phyloP scores from a whole-genome alignment of 2,113 vertebrate species.

The Trinectes maculatus region DNA sequence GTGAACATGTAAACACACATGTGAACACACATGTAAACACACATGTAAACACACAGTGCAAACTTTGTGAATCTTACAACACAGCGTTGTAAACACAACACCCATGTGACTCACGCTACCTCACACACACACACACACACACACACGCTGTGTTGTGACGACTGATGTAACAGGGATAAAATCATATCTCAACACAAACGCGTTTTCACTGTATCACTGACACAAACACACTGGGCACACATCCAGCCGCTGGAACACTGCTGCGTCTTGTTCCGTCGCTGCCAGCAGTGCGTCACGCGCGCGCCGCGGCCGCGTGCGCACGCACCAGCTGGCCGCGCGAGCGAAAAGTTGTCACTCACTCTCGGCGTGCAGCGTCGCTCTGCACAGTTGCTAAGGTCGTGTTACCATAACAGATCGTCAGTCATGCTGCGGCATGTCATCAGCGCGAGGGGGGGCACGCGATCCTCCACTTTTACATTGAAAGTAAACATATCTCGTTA shows the following conservation, averaged over 20 bases:
- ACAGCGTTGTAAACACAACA: too few species aligned
- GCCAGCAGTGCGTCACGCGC: constrained; percentile 60
- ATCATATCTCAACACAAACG: background rate
- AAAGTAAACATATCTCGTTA: too few species aligned
- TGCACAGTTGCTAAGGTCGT: constrained; percentile 22
- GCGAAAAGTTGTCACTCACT: constrained; percentile 31
- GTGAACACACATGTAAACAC: constrained; percentile 2
- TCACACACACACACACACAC: too few species aligned
- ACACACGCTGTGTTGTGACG: background rate
- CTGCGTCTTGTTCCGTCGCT: constrained; percentile 24
- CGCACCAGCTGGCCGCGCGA: constrained; percentile 43
- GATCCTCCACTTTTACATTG: constrained; percentile 26
- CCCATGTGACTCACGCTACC: too few species aligned
- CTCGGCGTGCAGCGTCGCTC: background rate
- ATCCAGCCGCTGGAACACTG: background rate
- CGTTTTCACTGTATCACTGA: background rate
- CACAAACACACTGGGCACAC: background rate
- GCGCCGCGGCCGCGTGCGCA: constrained; percentile 32
- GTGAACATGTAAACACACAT: too few species aligned
- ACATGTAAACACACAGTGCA: background rate
- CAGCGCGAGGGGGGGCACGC: background rate
- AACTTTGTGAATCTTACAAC: background rate
- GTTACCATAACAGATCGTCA: constrained; percentile 30
- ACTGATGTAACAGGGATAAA: background rate
- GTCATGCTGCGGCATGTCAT: constrained; percentile 39